phyloP scores from a whole-genome alignment of 2,888 invertebrate species.

The Amphiduros pacificus region DNA sequence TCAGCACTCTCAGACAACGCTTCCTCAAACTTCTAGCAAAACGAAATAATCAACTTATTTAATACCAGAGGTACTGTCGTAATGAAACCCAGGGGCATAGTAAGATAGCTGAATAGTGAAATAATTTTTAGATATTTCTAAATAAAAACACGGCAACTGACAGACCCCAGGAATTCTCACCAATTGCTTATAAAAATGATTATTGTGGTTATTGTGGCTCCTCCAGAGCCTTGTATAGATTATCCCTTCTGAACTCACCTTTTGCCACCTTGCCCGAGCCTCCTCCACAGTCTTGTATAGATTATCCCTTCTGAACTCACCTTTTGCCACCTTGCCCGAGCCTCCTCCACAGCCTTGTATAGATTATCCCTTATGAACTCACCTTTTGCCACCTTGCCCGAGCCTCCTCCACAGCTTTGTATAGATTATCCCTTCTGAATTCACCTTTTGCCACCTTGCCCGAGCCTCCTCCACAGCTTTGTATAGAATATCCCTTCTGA shows the following conservation, averaged over 20 bases:
- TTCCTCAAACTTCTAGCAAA: not conserved
- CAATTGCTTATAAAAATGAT: too few species aligned
- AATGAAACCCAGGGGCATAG: too few species aligned
- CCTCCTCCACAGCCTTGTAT: constrained; percentile 22
- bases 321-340: constrained; percentile 23
- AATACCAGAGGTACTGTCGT: too few species aligned
- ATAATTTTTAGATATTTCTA: too few species aligned
- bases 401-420: constrained; percentile 24
- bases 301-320: constrained; percentile 18
- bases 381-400: constrained; percentile 25
- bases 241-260: too few species aligned
- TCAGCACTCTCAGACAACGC: too few species aligned
- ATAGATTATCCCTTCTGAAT: constrained; percentile 14
- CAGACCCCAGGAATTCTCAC: too few species aligned
- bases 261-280: constrained; percentile 20
- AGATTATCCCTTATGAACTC: constrained; percentile 12
- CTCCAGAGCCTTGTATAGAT: too few species aligned
- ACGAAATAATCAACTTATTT: too few species aligned
- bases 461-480: constrained; percentile 24
- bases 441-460: constrained; percentile 26
- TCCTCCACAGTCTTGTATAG: constrained; percentile 22
- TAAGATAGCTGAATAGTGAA: too few species aligned
- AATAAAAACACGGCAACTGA: too few species aligned
- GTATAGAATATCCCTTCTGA: constrained; percentile 11
- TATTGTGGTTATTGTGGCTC: too few species aligned